Conservation (phyloP, 92 coral and sea anemone species). For the Epizoanthus rinbou region DNA sequence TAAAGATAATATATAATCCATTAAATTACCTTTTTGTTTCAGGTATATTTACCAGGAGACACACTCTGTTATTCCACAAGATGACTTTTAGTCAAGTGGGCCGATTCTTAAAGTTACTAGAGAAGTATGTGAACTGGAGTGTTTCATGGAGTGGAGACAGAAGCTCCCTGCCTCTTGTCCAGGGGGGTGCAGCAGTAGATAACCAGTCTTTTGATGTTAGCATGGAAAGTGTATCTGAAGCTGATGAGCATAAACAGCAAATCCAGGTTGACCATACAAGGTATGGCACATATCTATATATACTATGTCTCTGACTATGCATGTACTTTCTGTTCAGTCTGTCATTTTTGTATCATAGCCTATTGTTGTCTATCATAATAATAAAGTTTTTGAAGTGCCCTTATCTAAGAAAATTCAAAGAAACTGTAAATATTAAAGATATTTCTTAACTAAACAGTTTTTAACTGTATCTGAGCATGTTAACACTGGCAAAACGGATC, state of each 20-base stretch:
- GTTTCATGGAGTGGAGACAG: not conserved
- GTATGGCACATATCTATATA: not conserved
- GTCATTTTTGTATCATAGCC: too few species aligned
- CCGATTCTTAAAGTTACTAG: slow-evolving; percentile 69
- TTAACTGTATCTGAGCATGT: too few species aligned
- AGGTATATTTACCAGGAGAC: slow-evolving; percentile 91
- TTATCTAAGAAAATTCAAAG: too few species aligned
- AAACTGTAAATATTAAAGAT: too few species aligned
- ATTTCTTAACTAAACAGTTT: too few species aligned
- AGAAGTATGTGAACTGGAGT: slow-evolving; percentile 51
- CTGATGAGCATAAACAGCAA: slow-evolving; percentile 4
- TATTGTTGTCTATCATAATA: too few species aligned
- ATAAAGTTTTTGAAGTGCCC: too few species aligned
- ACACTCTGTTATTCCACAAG: slow-evolving; percentile 82
- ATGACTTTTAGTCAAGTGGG: slow-evolving; percentile 93
- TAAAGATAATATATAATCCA: too few species aligned
- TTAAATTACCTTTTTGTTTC: not conserved
- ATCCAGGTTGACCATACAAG: not conserved
- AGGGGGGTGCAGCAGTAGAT: not conserved
- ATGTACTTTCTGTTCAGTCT: too few species aligned
- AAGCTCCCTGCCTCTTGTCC: not conserved
- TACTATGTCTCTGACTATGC: too few species aligned
- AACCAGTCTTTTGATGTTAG: slow-evolving; percentile 31
- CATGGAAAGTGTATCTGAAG: slow-evolving; percentile 30
- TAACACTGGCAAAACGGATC: too few species aligned